phyloP scores from a whole-genome alignment of 2,888 invertebrate species.

The Sialis fuliginosa region DNA sequence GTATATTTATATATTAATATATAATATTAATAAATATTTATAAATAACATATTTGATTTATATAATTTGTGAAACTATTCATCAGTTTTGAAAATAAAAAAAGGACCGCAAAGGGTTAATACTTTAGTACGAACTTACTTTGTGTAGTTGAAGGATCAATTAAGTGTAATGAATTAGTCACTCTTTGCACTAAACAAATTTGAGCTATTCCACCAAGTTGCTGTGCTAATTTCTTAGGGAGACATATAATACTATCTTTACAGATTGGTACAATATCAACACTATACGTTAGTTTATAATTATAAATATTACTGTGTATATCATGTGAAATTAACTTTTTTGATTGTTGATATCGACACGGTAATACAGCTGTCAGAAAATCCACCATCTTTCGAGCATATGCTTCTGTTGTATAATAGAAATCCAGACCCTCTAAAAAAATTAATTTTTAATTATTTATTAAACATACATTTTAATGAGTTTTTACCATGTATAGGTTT shows the following conservation, averaged over 20 bases:
- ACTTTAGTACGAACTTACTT: slow-evolving; percentile 30
- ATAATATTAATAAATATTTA: no score
- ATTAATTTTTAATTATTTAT: neutral
- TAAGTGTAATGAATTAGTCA: slow-evolving; percentile 77
- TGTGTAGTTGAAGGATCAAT: slow-evolving; percentile 83
- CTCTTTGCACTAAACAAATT: slow-evolving; percentile 73
- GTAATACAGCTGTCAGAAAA: slow-evolving; percentile 74
- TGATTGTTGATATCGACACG: slow-evolving; percentile 73
- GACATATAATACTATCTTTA: slow-evolving; percentile 82
- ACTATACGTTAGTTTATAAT: slow-evolving; percentile 88
- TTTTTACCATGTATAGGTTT: slow-evolving; percentile 58
- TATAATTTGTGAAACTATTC: neutral
- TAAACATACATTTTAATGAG: neutral
- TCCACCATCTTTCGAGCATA: slow-evolving; percentile 92
- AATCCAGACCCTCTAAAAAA: slow-evolving; percentile 77
- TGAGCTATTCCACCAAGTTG: slow-evolving; percentile 77
- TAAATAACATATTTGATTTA: neutral
- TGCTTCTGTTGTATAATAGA: slow-evolving; percentile 77
- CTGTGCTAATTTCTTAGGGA: slow-evolving; percentile 71
- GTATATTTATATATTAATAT: neutral
- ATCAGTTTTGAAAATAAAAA: slow-evolving; percentile 1
- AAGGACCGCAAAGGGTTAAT: neutral
- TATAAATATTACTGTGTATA: slow-evolving; percentile 88
- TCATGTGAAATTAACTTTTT: slow-evolving; percentile 96
- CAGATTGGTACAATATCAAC: slow-evolving; percentile 94